Percentiles rank a stretch among this genome's conserved stretches.
Evolutionary conservation across 2,113 vertebrate species (phyloP).

Genomic region (Centropus unirufus): DNA sequence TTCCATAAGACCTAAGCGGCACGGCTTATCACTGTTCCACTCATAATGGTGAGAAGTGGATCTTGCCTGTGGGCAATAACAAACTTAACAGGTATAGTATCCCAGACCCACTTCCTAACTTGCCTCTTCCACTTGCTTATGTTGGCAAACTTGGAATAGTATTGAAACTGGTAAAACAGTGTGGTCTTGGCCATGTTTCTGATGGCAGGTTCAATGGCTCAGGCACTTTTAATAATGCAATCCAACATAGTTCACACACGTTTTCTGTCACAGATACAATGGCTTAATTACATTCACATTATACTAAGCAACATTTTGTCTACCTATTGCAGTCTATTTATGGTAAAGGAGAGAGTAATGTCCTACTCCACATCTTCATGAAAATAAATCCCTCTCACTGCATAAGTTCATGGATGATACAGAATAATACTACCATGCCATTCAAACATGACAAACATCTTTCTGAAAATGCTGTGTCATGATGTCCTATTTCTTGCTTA

Average conservation of each 20-base stretch:
- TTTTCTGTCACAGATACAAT: not conserved
- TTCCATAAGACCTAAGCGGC: not conserved
- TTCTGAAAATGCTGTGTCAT: not conserved
- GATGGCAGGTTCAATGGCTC: not conserved
- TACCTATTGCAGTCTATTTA: not conserved
- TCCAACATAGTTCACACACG: not conserved
- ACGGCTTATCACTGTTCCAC: not conserved
- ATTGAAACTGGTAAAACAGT: not conserved
- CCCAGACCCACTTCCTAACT: not conserved
- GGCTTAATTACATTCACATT: not conserved
- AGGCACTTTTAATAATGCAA: constrained; percentile 13
- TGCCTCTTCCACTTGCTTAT: not conserved
- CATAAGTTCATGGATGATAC: not conserved
- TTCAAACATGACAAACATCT: not conserved
- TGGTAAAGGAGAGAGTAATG: not conserved
- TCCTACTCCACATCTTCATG: not conserved
- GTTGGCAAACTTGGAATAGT: not conserved
- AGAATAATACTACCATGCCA: not conserved
- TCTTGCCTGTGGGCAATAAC: not conserved
- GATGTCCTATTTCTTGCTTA: not conserved
- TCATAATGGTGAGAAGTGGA: not conserved
- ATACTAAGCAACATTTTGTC: not conserved
- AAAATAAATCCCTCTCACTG: not conserved
- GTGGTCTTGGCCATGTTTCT: not conserved
- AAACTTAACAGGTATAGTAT: not conserved